phyloP scores from a whole-genome alignment of 2,797 vertebrate genomes.

The Rhodeus uyekii region DNA sequence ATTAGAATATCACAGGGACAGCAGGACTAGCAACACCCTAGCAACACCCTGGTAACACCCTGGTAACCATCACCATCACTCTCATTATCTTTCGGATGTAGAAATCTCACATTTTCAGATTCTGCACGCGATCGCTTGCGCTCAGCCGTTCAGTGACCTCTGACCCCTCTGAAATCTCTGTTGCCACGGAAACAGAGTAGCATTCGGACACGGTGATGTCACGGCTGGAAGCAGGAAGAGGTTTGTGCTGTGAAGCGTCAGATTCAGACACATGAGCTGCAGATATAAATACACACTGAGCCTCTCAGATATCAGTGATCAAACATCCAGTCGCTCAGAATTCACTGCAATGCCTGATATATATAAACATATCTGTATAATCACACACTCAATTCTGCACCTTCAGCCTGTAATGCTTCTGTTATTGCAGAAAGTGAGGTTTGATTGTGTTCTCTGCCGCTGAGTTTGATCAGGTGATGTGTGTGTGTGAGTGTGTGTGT shows the following conservation, averaged over 20 bases:
- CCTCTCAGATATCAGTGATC: neutral
- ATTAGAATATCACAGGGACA: too few species aligned
- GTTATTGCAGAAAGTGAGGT: neutral
- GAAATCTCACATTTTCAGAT: neutral
- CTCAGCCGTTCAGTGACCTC: neutral
- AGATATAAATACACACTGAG: neutral
- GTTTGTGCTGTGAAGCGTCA: too few species aligned
- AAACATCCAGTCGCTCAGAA: too few species aligned
- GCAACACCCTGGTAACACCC: neutral
- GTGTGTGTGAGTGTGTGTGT: too few species aligned
- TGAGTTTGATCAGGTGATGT: neutral
- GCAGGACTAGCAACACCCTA: too few species aligned
- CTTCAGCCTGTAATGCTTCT: neutral
- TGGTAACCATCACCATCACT: neutral
- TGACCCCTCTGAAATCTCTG: neutral
- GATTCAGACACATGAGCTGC: conserved; percentile 4
- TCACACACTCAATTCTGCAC: too few species aligned
- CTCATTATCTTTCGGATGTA: neutral
- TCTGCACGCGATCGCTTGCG: neutral
- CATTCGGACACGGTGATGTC: conserved; percentile 3
- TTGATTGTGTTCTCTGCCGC: neutral
- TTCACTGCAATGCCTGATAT: too few species aligned
- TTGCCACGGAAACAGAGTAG: conserved; percentile 4
- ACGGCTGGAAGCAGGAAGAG: too few species aligned
- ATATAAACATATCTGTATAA: too few species aligned